Percentiles rank a stretch among this genome's conserved stretches.
Evolutionary conservation across 2,888 invertebrate genomes (phyloP).

Genomic region (Cremastinae sp.): DNA sequence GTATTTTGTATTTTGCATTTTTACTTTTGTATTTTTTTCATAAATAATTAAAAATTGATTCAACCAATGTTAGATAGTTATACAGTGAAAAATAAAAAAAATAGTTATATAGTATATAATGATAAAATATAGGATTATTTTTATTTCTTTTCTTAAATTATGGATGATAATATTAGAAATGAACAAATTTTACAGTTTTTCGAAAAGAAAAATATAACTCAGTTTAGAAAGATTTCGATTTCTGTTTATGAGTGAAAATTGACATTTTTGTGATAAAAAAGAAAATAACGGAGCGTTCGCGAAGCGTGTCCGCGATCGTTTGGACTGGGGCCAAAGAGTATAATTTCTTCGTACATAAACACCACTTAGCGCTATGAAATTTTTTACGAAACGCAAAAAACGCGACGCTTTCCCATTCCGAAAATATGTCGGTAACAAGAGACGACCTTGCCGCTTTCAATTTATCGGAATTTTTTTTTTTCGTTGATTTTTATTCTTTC

Average conservation of each 20-base stretch:
- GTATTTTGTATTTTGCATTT: too few species aligned
- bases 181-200: too few species aligned
- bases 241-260: constrained; percentile 10
- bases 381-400: constrained; percentile 28
- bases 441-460: constrained; percentile 30
- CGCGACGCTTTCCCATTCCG: constrained; percentile 7
- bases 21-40: too few species aligned
- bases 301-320: constrained; percentile 18
- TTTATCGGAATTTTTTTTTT: constrained; percentile 5
- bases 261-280: constrained; percentile 18
- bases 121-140: too few species aligned
- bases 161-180: too few species aligned
- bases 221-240: not conserved
- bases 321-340: constrained; percentile 45
- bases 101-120: too few species aligned
- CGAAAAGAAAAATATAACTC: too few species aligned
- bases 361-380: constrained; percentile 10
- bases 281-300: not conserved
- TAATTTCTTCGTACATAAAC: constrained; percentile 42
- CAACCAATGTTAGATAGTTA: too few species aligned
- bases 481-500: not conserved
- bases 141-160: too few species aligned
- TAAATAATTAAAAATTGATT: too few species aligned
- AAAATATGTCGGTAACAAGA: constrained; percentile 7
- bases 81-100: too few species aligned